Percentiles rank a stretch among this genome's conserved stretches.
Conservation (phyloP, 2,113 vertebrate genomes). For the Podarcis cretensis region DNA sequence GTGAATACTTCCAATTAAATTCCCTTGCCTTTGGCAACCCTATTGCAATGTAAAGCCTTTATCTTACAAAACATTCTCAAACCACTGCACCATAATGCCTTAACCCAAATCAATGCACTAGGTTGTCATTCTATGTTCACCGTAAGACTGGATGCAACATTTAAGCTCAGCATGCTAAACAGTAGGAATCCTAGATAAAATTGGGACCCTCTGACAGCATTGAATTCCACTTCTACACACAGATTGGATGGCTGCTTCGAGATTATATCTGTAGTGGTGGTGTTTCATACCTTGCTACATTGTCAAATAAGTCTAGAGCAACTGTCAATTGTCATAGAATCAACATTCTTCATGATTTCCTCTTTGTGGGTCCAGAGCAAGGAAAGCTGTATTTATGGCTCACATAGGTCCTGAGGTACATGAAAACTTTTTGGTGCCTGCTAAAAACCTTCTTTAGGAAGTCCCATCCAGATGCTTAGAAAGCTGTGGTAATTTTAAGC, state of each 20-base stretch:
- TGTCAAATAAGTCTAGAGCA: no score
- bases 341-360: background rate
- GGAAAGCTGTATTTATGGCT: background rate
- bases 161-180: background rate
- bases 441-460: no score
- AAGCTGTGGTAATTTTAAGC: no score
- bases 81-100: background rate
- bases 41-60: background rate
- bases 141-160: background rate
- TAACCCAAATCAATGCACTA: background rate
- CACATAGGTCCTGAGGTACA: background rate
- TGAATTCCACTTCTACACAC: background rate
- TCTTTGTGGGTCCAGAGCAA: background rate
- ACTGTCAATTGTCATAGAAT: background rate
- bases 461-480: no score
- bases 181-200: background rate
- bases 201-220: background rate
- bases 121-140: background rate
- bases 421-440: no score
- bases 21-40: constrained; percentile 34
- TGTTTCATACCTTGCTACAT: background rate
- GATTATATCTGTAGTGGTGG: background rate
- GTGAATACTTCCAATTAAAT: constrained; percentile 39
- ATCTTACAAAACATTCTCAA: background rate
- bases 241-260: background rate